These are phyloP conservation scores for Tipula lateralis DNA, from an alignment of 2,888 invertebrate genomes.

Conservation along the genomic window DNA sequence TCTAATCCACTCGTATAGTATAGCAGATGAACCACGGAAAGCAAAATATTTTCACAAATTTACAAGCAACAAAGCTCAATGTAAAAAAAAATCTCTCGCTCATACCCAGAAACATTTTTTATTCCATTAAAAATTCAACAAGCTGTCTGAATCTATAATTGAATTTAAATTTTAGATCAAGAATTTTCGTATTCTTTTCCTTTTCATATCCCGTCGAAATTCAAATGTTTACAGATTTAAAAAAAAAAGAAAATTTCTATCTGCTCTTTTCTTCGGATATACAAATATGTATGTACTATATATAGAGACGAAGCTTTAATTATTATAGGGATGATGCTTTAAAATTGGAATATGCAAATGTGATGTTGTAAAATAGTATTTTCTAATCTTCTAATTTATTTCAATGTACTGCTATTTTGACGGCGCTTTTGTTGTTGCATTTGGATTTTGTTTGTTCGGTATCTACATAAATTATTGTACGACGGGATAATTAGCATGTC, in stretches of 20 bases:
- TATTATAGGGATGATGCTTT: not conserved
- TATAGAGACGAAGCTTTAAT: not conserved
- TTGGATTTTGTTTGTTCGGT: not conserved
- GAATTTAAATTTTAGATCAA: constrained; percentile 19
- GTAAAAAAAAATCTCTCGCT: not conserved
- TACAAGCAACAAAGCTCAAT: not conserved
- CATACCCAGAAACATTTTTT: not conserved
- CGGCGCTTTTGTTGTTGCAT: not conserved
- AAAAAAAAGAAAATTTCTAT: not conserved
- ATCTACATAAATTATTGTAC: not conserved
- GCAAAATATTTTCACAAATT: not conserved
- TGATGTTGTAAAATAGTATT: not conserved
- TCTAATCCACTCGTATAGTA: too few relatives aligned
- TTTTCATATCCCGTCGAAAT: not conserved
- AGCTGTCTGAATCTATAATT: constrained; percentile 19
- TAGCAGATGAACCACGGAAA: not conserved
- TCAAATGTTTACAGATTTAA: constrained; percentile 5
- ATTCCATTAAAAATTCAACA: constrained; percentile 11
- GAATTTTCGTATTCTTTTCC: not conserved
- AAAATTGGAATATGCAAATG: constrained; percentile 7
- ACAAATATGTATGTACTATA: not conserved
- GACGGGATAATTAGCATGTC: not conserved
- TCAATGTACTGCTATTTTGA: not conserved
- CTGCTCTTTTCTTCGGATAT: not conserved
- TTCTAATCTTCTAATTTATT: constrained; percentile 24